Conservation (phyloP, 1,140 invertebrate species). For the Drosophila kurseongensis region DNA sequence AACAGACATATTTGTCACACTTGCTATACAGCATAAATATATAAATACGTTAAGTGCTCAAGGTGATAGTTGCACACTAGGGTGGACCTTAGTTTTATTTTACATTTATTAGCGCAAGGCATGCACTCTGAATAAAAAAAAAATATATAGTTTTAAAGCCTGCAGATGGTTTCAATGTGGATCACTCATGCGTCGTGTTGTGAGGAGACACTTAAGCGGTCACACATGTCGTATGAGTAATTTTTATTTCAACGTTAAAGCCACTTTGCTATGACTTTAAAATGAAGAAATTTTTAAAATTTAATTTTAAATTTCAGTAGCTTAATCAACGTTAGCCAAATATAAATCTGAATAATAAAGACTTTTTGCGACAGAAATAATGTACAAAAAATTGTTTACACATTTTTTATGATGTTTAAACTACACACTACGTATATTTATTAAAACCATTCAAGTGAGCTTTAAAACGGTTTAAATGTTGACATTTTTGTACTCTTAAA, state of each 20-base stretch:
- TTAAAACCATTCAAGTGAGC: conserved; percentile 1
- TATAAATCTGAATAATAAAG: background rate
- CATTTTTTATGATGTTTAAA: background rate
- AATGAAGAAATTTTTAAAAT: background rate
- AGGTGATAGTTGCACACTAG: conserved; percentile 51
- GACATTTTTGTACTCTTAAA: conserved; percentile 1
- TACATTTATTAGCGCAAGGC: background rate
- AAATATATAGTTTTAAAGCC: background rate
- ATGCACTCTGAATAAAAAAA: background rate
- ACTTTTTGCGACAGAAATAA: background rate
- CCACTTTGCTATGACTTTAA: background rate
- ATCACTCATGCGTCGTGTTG: conserved; percentile 3
- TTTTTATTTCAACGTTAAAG: background rate
- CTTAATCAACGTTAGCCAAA: background rate
- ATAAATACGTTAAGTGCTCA: conserved; percentile 44
- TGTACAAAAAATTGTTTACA: background rate
- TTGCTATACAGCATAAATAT: conserved; percentile 36
- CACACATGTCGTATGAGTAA: conserved; percentile 15
- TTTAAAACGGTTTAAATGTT: conserved; percentile 1
- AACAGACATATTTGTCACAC: conserved; percentile 54
- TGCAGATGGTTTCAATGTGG: background rate
- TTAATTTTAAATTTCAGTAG: background rate
- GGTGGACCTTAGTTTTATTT: conserved; percentile 20
- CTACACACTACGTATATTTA: background rate
- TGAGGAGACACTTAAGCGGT: background rate